Evolutionary conservation across 2,888 invertebrate genomes (phyloP).

Genomic region (Antheraea yamamai): DNA sequence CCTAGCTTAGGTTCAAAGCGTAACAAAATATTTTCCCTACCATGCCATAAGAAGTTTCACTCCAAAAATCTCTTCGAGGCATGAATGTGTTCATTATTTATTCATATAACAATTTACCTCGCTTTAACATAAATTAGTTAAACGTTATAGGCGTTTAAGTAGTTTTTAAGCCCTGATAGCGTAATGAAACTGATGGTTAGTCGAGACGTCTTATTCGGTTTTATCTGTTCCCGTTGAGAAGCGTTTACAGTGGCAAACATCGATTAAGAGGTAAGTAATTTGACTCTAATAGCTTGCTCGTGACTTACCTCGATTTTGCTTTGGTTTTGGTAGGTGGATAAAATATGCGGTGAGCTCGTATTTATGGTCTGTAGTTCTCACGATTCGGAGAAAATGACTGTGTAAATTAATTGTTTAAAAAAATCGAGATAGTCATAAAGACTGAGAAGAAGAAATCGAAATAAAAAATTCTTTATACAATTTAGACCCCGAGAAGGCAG

Average conservation of each 20-base stretch:
- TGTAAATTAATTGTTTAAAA: background rate
- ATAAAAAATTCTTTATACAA: too few relatives aligned
- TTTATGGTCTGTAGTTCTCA: background rate
- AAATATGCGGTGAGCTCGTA: background rate
- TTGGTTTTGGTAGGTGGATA: background rate
- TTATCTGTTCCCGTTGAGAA: constrained; percentile 1
- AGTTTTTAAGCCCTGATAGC: background rate
- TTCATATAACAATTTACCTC: background rate
- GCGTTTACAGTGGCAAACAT: constrained; percentile 5
- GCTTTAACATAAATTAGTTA: background rate
- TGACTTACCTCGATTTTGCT: background rate
- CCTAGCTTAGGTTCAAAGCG: too few relatives aligned
- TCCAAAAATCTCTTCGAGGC: too few relatives aligned
- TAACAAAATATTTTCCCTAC: too few relatives aligned
- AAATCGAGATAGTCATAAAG: too few relatives aligned
- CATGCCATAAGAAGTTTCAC: too few relatives aligned
- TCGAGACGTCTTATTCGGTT: constrained; percentile 4
- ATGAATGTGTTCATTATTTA: too few relatives aligned
- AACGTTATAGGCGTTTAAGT: background rate
- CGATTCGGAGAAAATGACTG: background rate
- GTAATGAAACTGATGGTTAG: background rate
- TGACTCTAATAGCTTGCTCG: constrained; percentile 7
- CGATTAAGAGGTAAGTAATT: constrained; percentile 9
- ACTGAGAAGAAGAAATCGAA: too few relatives aligned
- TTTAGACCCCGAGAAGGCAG: too few relatives aligned